A percentile compares a stretch with the other conserved stretches of the same genome.
Conservation (phyloP, 2,113 vertebrate genomes). For the Pagrus major region DNA sequence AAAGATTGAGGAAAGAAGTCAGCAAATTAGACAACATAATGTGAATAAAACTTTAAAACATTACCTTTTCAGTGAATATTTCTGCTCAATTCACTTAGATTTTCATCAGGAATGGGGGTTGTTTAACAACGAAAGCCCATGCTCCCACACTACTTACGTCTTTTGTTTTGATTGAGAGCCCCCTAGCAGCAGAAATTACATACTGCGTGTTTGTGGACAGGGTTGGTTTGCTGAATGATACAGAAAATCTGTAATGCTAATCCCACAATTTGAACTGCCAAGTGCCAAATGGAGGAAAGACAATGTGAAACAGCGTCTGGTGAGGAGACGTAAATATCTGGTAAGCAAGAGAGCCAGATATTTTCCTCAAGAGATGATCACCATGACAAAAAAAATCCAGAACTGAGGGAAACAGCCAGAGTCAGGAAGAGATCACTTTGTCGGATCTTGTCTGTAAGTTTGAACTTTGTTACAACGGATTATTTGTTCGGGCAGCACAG, state of each 20-base stretch:
- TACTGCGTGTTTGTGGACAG: too few species aligned
- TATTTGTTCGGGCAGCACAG: slow-evolving; percentile 39
- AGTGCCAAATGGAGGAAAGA: neutral
- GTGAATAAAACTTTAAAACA: too few species aligned
- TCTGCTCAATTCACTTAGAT: too few species aligned
- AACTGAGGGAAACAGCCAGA: neutral
- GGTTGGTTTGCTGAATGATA: slow-evolving; percentile 8
- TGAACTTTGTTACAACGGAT: slow-evolving; percentile 17
- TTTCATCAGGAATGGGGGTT: too few species aligned
- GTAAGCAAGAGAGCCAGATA: neutral
- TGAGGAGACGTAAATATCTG: neutral
- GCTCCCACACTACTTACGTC: too few species aligned
- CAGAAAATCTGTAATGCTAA: slow-evolving; percentile 14
- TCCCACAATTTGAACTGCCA: neutral
- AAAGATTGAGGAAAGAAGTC: too few species aligned
- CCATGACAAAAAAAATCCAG: slow-evolving; percentile 2
- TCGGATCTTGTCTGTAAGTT: neutral
- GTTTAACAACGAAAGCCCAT: too few species aligned
- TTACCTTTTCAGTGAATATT: too few species aligned
- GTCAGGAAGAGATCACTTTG: neutral
- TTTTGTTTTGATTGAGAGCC: too few species aligned
- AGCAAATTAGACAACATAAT: too few species aligned
- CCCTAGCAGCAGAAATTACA: too few species aligned
- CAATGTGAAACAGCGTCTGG: neutral
- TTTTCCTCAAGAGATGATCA: slow-evolving; percentile 2